Conservation (phyloP, 2,113 vertebrate species). For the Brachyhypopomus occidentalis region DNA sequence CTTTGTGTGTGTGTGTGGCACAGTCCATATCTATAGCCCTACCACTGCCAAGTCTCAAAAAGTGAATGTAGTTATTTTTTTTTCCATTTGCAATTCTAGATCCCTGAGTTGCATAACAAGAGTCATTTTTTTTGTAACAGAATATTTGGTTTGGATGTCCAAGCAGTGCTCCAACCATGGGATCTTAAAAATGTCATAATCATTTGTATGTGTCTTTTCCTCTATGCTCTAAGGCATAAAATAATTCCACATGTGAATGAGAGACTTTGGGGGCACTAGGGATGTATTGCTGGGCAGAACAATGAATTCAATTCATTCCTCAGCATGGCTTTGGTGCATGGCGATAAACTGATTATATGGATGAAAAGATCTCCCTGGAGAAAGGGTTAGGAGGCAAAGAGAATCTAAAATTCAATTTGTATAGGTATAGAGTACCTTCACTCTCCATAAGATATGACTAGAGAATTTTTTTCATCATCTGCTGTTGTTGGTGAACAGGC, state of each 20-base stretch:
- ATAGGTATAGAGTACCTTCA: constrained; percentile 15
- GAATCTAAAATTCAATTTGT: constrained; percentile 27
- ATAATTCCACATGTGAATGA: constrained; percentile 63
- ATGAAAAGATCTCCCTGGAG: constrained; percentile 23
- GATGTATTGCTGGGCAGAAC: constrained; percentile 49
- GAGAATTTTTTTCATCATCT: background rate
- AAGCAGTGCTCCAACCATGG: constrained; percentile 42
- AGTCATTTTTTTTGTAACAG: constrained; percentile 61
- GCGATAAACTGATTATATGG: constrained; percentile 40
- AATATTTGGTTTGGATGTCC: constrained; percentile 57
- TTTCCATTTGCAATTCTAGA: constrained; percentile 45
- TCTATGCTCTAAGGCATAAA: constrained; percentile 57
- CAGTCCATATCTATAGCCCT: constrained; percentile 12
- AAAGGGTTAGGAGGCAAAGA: constrained; percentile 9
- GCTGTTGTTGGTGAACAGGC: background rate
- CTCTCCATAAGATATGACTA: constrained; percentile 28
- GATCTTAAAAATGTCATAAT: constrained; percentile 48
- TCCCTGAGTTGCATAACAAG: constrained; percentile 49
- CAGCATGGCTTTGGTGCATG: constrained; percentile 54
- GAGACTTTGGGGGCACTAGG: constrained; percentile 27
- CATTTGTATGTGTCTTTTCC: constrained; percentile 57
- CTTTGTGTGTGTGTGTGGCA: constrained; percentile 52
- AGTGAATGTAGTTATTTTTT: background rate
- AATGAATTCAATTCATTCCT: constrained; percentile 65
- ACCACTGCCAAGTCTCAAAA: background rate